phyloP scores from a whole-genome alignment of 2,888 invertebrate species.

The Himalopsyche anomala region DNA sequence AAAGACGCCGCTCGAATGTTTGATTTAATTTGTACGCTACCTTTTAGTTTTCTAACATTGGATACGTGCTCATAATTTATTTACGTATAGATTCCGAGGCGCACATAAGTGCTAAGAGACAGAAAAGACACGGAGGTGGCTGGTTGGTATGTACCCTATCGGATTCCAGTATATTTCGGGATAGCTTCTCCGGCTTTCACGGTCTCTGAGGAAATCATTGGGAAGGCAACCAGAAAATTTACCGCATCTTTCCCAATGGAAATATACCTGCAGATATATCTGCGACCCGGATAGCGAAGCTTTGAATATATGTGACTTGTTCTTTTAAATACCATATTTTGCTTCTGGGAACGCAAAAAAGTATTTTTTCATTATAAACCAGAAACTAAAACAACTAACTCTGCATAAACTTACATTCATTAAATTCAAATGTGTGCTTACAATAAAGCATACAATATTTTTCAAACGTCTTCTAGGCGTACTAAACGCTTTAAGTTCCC shows the following conservation, averaged over 20 bases:
- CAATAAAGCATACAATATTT: too few species aligned
- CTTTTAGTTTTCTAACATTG: slow-evolving; percentile 58
- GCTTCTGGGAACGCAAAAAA: slow-evolving; percentile 1
- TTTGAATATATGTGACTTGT: slow-evolving; percentile 48
- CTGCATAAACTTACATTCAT: background rate
- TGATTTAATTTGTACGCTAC: slow-evolving; percentile 59
- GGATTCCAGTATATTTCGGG: slow-evolving; percentile 76
- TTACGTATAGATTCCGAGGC: slow-evolving; percentile 61
- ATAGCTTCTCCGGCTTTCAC: slow-evolving; percentile 69
- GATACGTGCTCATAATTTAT: slow-evolving; percentile 62
- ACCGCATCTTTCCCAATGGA: slow-evolving; percentile 71
- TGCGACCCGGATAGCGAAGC: slow-evolving; percentile 62
- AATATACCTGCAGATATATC: slow-evolving; percentile 64
- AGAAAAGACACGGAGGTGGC: slow-evolving; percentile 62
- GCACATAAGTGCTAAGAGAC: slow-evolving; percentile 65
- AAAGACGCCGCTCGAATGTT: slow-evolving; percentile 52
- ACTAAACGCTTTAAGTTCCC: too few species aligned
- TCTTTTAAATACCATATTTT: slow-evolving; percentile 56
- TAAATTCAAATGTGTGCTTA: too few species aligned
- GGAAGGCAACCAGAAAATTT: slow-evolving; percentile 84
- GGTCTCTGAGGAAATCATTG: slow-evolving; percentile 88
- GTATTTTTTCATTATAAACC: background rate
- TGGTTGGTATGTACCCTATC: slow-evolving; percentile 70
- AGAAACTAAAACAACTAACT: background rate
- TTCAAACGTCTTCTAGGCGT: too few species aligned